These are phyloP conservation scores for Danaus melanippus DNA, from an alignment of 1,140 invertebrate genomes.

Conservation along the genomic window DNA sequence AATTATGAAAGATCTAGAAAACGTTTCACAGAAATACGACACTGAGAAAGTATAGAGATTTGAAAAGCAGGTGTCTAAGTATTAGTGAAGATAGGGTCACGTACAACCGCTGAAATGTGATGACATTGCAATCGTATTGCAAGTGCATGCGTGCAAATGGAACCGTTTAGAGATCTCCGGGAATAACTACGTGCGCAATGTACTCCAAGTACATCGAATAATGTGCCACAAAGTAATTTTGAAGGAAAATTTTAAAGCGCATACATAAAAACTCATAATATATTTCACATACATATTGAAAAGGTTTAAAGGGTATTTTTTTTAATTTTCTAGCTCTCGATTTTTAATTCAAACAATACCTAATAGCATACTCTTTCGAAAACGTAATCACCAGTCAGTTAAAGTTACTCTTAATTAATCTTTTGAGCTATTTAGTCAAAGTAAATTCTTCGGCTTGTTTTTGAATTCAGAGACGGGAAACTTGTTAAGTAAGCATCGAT, in stretches of 20 bases:
- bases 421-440: constrained; percentile 65
- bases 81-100: constrained; percentile 63
- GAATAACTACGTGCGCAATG: constrained; percentile 15
- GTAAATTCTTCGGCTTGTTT: constrained; percentile 57
- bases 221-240: too few species aligned
- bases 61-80: constrained; percentile 62
- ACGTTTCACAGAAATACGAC: constrained; percentile 25
- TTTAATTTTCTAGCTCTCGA: too few species aligned
- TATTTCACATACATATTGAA: too few species aligned
- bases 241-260: too few species aligned
- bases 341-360: constrained; percentile 5
- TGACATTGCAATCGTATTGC: constrained; percentile 56
- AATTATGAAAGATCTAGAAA: constrained; percentile 10
- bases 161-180: constrained; percentile 28
- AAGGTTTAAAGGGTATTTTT: too few species aligned
- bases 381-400: constrained; percentile 7
- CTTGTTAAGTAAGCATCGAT: constrained; percentile 59
- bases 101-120: constrained; percentile 57
- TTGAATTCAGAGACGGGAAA: constrained; percentile 55
- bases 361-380: not conserved
- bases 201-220: not conserved
- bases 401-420: constrained; percentile 53
- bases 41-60: constrained; percentile 30
- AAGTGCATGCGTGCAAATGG: constrained; percentile 44
- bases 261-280: too few species aligned